Base-by-base conservation (phyloP, 2,113 vertebrate species). In the Actenoides lindsayi region DNA sequence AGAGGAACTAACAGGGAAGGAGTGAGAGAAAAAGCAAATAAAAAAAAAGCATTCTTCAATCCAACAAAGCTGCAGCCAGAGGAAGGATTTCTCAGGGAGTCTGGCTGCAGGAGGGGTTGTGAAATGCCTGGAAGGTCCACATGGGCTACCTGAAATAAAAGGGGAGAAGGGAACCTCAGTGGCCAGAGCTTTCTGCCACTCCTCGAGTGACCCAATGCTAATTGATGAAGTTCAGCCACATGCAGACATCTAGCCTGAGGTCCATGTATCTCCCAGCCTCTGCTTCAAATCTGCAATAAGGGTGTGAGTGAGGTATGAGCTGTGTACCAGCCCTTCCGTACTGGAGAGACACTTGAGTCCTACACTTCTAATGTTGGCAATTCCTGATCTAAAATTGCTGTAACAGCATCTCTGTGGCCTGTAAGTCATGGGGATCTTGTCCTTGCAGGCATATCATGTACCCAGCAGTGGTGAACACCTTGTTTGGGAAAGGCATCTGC, bases 401-500 rank as follows among this genome's bases (percentile, higher is more conserved):
- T 50, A 41, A 3, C 60, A 63, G 33, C 68, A 83, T 67, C 56
- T 9, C 30, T n/a, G 0, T 27, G 19, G 8, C 35, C 56, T 42
- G 20, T 50, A 24, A 59, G 9, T 68, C 41, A 46, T 4, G 4
- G 5, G 18, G 27, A 41, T 78, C 84, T 79, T 97, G 11, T 97
- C 33, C 33, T 96, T 87, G 17, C 96, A 99, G 98, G 95, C 71
- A 79, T 19, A 68, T 98, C 42, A 97, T 99, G 98, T 99, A 98
- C 87, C 98, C 98, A 51, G 98, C 97, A 2, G 98, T 97, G 42
- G 95, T 98, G 94, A 98, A 98, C 73, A 97, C 93, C 14, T 78
- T 99, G 67, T 98, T 99, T 97, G 98, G 98, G 75, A 98, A 97
- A 91, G 97, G 93, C 75, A 92, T 97, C 78, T 98, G 97, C 83